phyloP scores from a whole-genome alignment of 2,888 invertebrate species.

The Laothoe populi region DNA sequence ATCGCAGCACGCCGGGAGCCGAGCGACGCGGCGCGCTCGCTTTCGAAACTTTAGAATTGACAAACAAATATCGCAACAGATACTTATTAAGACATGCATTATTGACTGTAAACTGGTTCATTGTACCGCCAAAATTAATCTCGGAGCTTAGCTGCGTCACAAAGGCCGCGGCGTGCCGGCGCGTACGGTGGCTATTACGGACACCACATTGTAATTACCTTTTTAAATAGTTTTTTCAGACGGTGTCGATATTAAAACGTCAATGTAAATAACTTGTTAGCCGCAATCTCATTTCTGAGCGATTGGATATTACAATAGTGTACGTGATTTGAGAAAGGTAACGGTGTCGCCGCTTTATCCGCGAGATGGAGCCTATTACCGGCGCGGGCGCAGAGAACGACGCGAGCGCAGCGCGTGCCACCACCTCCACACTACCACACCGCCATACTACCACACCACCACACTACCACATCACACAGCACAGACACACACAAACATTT shows the following conservation, averaged over 20 bases:
- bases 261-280: constrained; percentile 86
- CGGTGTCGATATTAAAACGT: constrained; percentile 83
- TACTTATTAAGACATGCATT: constrained; percentile 75
- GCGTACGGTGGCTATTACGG: constrained; percentile 79
- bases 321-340: constrained; percentile 85
- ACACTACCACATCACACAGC: not conserved
- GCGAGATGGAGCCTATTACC: constrained; percentile 77
- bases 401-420: constrained; percentile 60
- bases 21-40: constrained; percentile 49
- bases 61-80: constrained; percentile 77
- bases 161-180: constrained; percentile 72
- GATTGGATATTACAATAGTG: constrained; percentile 85
- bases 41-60: constrained; percentile 75
- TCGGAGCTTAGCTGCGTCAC: constrained; percentile 80
- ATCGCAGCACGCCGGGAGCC: constrained; percentile 66
- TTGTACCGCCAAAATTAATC: constrained; percentile 83
- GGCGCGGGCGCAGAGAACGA: constrained; percentile 51
- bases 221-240: constrained; percentile 83
- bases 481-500: constrained; percentile 36
- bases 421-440: constrained; percentile 10
- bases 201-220: constrained; percentile 81
- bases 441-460: constrained; percentile 26
- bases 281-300: constrained; percentile 85
- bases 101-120: constrained; percentile 77
- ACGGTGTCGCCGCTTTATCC: constrained; percentile 83